Evolutionary conservation across 37 sponge, comb jelly and placozoan genomes (phyloP).

Genomic region (Halisarca cf. caerulea): DNA sequence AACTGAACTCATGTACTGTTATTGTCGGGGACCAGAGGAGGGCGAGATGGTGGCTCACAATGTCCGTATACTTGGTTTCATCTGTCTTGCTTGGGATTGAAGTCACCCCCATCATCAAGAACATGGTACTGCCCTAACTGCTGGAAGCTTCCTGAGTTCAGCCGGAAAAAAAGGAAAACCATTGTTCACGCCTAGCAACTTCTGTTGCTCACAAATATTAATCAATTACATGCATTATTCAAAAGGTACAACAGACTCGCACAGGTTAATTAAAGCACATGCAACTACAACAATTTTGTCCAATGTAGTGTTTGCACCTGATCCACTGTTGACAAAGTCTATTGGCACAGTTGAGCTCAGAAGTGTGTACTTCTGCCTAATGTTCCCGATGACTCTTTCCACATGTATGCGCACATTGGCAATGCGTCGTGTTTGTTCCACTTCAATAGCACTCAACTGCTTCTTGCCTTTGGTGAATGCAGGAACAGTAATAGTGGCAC

Average conservation of each 20-base stretch:
- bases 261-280: slow-evolving; percentile 58
- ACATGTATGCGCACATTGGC: slow-evolving; percentile 60
- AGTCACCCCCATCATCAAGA: slow-evolving; percentile 11
- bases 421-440: slow-evolving; percentile 49
- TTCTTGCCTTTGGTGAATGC: slow-evolving; percentile 36
- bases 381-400: slow-evolving; percentile 45
- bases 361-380: slow-evolving; percentile 48
- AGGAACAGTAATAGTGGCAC: slow-evolving; percentile 19
- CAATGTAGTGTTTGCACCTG: slow-evolving; percentile 9
- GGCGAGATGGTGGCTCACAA: slow-evolving; percentile 49
- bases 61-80: slow-evolving; percentile 56
- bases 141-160: no score
- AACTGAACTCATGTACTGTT: slow-evolving; percentile 38
- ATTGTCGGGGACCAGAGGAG: slow-evolving; percentile 38
- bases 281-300: slow-evolving; percentile 57
- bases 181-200: no score
- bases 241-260: slow-evolving; percentile 51
- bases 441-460: slow-evolving; percentile 47
- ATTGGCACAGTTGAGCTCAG: not conserved
- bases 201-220: no score
- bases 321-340: not conserved
- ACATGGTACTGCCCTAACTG: slow-evolving; percentile 69
- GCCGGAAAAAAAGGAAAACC: no score
- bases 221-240: slow-evolving; percentile 41
- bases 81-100: slow-evolving; percentile 38